These are phyloP conservation scores for Phrynocephalus guinanensis DNA, from an alignment of 2,797 vertebrate genomes.

Conservation along the genomic window DNA sequence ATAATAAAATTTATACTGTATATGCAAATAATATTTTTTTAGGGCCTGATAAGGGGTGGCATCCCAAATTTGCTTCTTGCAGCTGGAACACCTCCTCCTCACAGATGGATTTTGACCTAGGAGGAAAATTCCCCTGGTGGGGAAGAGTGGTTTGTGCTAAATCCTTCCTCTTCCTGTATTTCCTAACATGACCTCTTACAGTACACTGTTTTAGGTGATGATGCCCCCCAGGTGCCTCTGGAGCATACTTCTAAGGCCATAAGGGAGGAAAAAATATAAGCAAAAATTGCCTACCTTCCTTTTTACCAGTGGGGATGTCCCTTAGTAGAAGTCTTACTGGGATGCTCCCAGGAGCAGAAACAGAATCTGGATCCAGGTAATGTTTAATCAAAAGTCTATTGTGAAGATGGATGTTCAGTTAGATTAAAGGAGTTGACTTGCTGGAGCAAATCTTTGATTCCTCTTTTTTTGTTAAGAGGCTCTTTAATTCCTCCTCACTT, in stretches of 20 bases:
- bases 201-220: not conserved
- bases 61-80: not conserved
- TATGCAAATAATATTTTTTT: not conserved
- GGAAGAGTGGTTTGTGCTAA: not conserved
- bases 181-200: not conserved
- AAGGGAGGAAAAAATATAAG: not conserved
- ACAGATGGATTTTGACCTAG: not conserved
- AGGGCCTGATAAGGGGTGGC: not conserved
- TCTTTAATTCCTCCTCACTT: too few relatives aligned
- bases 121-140: not conserved
- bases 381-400: conserved; percentile 5
- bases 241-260: not conserved
- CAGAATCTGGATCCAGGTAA: not conserved
- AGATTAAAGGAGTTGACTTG: not conserved
- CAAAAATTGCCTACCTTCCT: not conserved
- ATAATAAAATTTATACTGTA: conserved; percentile 3
- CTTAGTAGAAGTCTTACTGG: not conserved
- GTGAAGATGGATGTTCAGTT: not conserved
- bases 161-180: not conserved
- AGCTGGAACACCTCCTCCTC: not conserved
- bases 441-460: conserved; percentile 19
- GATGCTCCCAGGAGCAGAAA: not conserved
- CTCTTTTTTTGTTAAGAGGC: not conserved
- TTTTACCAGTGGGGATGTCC: not conserved
- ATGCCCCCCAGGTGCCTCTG: not conserved